These are phyloP conservation scores for Mionectes olivaceus DNA, from an alignment of 2,797 vertebrate genomes.

Conservation along the genomic window DNA sequence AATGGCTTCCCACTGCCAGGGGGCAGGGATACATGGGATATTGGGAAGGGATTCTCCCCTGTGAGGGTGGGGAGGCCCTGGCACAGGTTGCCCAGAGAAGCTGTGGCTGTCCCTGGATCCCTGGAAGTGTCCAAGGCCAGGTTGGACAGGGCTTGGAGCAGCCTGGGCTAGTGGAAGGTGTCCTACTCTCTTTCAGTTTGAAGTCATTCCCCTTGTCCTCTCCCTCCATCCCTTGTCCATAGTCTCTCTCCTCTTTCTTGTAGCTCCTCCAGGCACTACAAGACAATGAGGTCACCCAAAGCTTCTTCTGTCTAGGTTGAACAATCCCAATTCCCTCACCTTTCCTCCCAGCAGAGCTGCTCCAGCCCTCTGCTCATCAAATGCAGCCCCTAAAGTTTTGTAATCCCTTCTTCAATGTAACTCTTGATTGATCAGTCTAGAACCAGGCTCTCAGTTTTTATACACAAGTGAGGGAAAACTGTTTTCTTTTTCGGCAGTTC, in stretches of 20 bases:
- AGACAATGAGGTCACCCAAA: not conserved
- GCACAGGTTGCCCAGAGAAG: too few species aligned
- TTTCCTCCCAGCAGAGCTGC: not conserved
- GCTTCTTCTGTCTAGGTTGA: not conserved
- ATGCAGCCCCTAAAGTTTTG: not conserved
- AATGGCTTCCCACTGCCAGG: too few species aligned
- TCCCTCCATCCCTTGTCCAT: accelerated
- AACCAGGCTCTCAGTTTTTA: not conserved
- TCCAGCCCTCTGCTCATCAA: not conserved
- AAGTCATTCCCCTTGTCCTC: not conserved
- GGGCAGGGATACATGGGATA: too few species aligned
- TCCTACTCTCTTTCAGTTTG: not conserved
- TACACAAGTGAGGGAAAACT: not conserved
- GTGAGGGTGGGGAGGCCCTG: too few species aligned
- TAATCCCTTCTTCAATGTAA: not conserved
- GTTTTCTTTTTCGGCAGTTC: not conserved
- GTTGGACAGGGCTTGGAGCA: too few species aligned
- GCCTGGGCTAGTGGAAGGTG: not conserved
- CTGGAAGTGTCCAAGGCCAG: too few species aligned
- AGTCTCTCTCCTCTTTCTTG: not conserved
- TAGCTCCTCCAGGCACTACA: not conserved
- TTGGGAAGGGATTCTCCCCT: too few species aligned
- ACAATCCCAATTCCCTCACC: not conserved
- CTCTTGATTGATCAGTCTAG: not conserved
- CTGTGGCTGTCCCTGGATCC: too few species aligned